Evolutionary conservation across 2,888 invertebrate species (phyloP).

Genomic region (Philereme transversata): DNA sequence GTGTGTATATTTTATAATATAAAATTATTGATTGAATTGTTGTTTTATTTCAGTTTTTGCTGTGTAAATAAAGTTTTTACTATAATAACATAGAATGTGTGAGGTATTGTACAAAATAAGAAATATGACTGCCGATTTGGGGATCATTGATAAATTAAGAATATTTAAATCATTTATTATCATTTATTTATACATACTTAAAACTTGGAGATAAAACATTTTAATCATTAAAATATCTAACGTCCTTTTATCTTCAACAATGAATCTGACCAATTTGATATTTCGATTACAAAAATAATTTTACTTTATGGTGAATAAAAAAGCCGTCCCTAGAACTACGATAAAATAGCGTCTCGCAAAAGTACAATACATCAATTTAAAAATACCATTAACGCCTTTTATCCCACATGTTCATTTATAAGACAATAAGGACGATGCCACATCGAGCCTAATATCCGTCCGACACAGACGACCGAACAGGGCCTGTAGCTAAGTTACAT

Average conservation of each 20-base stretch:
- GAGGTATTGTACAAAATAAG: too few species aligned
- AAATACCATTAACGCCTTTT: background rate
- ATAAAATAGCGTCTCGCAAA: constrained; percentile 30
- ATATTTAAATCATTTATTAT: constrained; percentile 45
- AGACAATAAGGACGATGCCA: background rate
- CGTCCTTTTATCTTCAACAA: constrained; percentile 63
- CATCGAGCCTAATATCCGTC: background rate
- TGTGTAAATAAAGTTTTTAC: too few species aligned
- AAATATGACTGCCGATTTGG: too few species aligned
- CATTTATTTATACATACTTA: constrained; percentile 74
- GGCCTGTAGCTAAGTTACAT: too few species aligned
- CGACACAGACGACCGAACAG: background rate
- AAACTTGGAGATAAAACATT: constrained; percentile 80
- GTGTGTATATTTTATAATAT: constrained; percentile 73
- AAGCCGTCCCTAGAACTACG: constrained; percentile 38
- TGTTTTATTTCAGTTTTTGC: constrained; percentile 32
- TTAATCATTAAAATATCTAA: constrained; percentile 70
- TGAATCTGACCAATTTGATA: constrained; percentile 53
- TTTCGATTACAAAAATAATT: constrained; percentile 77
- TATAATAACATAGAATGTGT: too few species aligned
- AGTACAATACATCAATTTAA: constrained; percentile 12
- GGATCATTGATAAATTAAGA: background rate
- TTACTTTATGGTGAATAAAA: constrained; percentile 52
- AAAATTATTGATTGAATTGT: constrained; percentile 49
- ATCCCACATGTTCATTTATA: background rate